Percentiles rank a stretch among this genome's conserved stretches.
phyloP scores from a whole-genome alignment of 2,113 vertebrate species.

The Oenanthe melanoleuca region DNA sequence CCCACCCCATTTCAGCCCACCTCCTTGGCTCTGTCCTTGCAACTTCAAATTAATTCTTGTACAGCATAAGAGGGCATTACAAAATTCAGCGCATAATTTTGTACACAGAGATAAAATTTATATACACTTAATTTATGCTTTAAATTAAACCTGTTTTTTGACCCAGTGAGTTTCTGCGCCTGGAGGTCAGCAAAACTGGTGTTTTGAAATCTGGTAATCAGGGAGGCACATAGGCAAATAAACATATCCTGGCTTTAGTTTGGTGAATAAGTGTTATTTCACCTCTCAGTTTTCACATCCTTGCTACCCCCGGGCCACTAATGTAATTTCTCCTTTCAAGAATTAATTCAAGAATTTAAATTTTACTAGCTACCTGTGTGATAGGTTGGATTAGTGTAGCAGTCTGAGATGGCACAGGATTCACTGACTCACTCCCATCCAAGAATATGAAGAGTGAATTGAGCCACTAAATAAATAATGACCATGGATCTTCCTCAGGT shows the following conservation, averaged over 20 bases:
- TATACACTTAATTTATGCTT: not conserved
- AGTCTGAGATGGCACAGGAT: not conserved
- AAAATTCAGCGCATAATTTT: not conserved
- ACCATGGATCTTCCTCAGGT: not conserved
- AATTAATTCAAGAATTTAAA: not conserved
- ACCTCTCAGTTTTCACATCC: not conserved
- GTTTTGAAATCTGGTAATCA: not conserved
- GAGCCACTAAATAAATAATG: not conserved
- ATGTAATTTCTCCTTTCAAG: not conserved
- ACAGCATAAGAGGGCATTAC: not conserved
- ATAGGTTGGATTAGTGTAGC: not conserved
- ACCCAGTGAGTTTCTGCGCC: not conserved
- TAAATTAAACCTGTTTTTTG: not conserved
- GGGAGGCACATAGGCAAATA: not conserved
- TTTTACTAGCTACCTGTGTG: not conserved
- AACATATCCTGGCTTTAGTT: not conserved
- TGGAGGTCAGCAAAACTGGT: not conserved
- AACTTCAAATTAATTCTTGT: not conserved
- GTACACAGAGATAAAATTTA: not conserved
- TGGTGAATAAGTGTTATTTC: not conserved
- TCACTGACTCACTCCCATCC: not conserved
- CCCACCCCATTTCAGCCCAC: not conserved
- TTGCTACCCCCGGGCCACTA: not conserved
- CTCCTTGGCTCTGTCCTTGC: not conserved
- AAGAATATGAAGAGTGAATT: not conserved